These are phyloP conservation scores for Synanthedon tipuliformis DNA, from an alignment of 2,888 invertebrate genomes.

Conservation along the genomic window DNA sequence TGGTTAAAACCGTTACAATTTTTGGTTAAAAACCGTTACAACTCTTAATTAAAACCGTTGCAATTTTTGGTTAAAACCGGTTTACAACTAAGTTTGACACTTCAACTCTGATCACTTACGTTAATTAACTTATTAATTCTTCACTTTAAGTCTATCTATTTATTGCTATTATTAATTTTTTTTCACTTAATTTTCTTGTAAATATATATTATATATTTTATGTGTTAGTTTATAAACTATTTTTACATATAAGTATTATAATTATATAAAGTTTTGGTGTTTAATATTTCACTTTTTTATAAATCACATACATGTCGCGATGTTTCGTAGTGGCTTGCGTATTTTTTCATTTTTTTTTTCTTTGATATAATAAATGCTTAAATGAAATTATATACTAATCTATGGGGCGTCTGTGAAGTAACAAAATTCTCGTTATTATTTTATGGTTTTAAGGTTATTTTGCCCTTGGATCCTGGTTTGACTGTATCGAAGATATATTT, in stretches of 20 bases:
- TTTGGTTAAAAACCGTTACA: too few relatives aligned
- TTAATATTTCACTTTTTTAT: constrained; percentile 9
- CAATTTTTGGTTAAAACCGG: too few relatives aligned
- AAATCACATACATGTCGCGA: constrained; percentile 10
- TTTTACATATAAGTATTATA: background rate
- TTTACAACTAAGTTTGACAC: too few relatives aligned
- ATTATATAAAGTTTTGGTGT: constrained; percentile 2
- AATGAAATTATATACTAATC: constrained; percentile 8
- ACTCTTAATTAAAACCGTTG: too few relatives aligned
- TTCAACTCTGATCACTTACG: too few relatives aligned
- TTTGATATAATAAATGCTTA: background rate
- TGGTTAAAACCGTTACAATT: too few relatives aligned
- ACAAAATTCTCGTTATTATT: background rate
- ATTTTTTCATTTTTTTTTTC: background rate
- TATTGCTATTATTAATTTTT: constrained; percentile 1
- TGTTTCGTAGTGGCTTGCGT: background rate
- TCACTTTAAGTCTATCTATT: background rate
- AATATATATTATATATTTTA: background rate
- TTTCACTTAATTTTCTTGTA: background rate
- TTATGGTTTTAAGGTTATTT: too few relatives aligned
- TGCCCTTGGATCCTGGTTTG: too few relatives aligned
- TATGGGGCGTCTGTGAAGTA: constrained; percentile 11
- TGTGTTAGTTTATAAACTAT: background rate
- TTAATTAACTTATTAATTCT: too few relatives aligned
- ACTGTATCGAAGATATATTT: background rate